Conservation (phyloP, 2,113 vertebrate genomes). For the Heteronetta atricapilla region DNA sequence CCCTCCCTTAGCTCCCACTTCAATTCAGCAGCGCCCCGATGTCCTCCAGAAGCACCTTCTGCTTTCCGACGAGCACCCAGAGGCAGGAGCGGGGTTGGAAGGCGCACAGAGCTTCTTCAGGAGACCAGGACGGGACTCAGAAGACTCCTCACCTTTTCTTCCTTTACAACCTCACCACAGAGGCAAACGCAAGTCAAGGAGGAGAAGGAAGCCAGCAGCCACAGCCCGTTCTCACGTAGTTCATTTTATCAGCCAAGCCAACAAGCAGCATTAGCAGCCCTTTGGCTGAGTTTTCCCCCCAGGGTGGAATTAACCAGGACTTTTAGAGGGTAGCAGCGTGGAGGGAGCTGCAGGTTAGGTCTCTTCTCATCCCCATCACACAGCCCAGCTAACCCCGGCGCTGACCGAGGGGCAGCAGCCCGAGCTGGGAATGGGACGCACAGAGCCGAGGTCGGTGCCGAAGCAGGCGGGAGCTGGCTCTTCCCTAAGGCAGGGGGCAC, state of each 20-base stretch:
- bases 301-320: neutral
- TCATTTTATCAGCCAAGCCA: neutral
- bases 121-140: neutral
- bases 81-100: neutral
- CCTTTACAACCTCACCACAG: neutral
- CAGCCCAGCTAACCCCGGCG: neutral
- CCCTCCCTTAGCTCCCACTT: neutral
- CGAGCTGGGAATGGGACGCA: neutral
- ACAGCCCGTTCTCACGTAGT: neutral
- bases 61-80: neutral
- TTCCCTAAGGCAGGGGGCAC: rapidly evolving
- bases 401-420: neutral
- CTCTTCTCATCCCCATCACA: neutral
- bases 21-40: neutral
- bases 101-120: neutral
- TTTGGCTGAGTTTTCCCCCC: neutral
- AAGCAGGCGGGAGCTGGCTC: neutral
- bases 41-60: neutral
- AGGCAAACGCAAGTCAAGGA: neutral
- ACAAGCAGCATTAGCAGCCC: neutral
- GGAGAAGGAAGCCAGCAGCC: neutral
- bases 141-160: neutral
- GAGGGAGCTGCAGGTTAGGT: neutral
- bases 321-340: neutral
- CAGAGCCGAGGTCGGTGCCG: neutral